Evolutionary conservation across 2,797 vertebrate species (phyloP).

Genomic region (Chelonia mydas): DNA sequence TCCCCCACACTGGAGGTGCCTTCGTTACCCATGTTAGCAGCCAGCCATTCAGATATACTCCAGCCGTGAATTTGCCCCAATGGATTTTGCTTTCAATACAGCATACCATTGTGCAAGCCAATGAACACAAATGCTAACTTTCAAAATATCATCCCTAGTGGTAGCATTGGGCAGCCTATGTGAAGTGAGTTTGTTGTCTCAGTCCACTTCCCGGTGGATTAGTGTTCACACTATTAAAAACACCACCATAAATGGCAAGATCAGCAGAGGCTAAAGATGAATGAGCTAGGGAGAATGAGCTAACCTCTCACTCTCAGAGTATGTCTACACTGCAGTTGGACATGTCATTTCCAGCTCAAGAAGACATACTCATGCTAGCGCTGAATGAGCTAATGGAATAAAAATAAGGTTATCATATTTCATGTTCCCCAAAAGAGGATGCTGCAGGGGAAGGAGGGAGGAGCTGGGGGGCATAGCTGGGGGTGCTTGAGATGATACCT

Average conservation of each 20-base stretch:
- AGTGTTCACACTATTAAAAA: neutral
- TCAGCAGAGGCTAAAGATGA: neutral
- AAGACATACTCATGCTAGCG: neutral
- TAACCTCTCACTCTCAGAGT: neutral
- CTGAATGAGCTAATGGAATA: neutral
- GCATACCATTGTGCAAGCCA: neutral
- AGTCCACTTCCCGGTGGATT: neutral
- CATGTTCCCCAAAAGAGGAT: neutral
- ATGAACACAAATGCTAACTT: neutral
- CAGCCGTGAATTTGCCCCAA: conserved; percentile 47
- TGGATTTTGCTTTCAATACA: conserved; percentile 27
- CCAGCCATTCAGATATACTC: conserved; percentile 27
- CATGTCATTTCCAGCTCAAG: neutral
- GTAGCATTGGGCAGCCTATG: neutral
- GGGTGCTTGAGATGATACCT: neutral
- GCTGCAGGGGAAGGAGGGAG: neutral
- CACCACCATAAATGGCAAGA: neutral
- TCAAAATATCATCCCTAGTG: neutral
- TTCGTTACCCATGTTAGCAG: conserved; percentile 23
- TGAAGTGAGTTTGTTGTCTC: neutral
- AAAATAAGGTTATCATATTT: neutral
- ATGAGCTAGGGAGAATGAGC: neutral
- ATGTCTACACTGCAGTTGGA: neutral
- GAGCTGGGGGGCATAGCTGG: neutral
- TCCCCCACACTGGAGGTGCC: neutral